These are phyloP conservation scores for Tipula vernalis DNA, from an alignment of 2,888 invertebrate genomes.

Conservation along the genomic window DNA sequence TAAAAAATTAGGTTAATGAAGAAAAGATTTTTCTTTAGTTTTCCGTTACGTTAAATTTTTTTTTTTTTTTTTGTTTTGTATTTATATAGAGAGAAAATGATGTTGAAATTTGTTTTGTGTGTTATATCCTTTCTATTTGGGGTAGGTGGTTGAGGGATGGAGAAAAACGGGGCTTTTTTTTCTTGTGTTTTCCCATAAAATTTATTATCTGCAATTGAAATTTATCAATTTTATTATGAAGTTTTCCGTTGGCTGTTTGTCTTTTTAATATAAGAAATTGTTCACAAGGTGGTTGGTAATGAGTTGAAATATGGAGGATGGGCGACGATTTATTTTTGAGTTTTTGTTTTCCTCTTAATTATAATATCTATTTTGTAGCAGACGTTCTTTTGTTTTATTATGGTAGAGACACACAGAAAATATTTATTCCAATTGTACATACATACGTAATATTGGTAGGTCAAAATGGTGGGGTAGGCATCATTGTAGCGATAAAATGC, in stretches of 20 bases:
- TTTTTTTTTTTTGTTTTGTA: neutral
- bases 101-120: neutral
- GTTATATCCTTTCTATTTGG: neutral
- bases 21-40: slow-evolving; percentile 4
- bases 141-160: neutral
- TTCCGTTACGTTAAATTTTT: neutral
- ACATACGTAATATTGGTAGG: neutral
- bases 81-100: neutral
- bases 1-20: neutral
- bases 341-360: neutral
- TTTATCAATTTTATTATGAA: neutral
- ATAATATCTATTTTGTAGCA: neutral
- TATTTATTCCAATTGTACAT: no score
- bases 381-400: neutral
- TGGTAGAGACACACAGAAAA: neutral
- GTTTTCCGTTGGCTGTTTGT: neutral
- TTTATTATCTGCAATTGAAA: neutral
- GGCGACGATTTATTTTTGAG: neutral
- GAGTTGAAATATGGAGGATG: neutral
- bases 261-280: neutral
- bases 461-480: no score
- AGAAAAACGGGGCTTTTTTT: neutral
- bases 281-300: neutral
- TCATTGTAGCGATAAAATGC: no score
- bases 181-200: neutral